Evolutionary conservation across 1,140 invertebrate species (phyloP), one percentile per base, ranked within the genome.

Genomic region (Calycopis cecrops): DNA sequence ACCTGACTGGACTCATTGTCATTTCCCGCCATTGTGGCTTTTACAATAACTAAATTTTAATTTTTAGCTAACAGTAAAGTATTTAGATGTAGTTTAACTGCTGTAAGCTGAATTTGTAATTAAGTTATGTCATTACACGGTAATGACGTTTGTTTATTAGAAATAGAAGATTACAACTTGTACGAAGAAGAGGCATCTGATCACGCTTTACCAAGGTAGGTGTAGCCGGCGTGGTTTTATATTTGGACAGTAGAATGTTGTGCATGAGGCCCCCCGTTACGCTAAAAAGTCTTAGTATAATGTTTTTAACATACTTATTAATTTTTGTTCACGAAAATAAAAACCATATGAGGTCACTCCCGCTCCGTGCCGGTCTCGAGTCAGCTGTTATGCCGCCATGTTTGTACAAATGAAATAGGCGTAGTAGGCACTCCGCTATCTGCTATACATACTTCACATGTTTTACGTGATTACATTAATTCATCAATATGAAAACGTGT

Each of bases 341-440:
- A 52, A 62, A 57, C 69, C 69, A 75, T 75, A 73, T 72, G 70
- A 76, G 68, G 66, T 72, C 62, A 63, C 72, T 78, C 74, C 75
- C 79, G 73, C 74, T 73, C 72, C 71, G 77, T 85, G 76, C 85
- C 79, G 81, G 83, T 79, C 71, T 74, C 73, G 82, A 85, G 87
- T 88, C 87, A 89, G 88, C 88, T 89, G 87, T 88, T 88, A 75
- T 72, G 73, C 79, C 84, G 87, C 87, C 87, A 88, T 88, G 83
- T 88, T 88, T 85, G 79, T 74, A 73, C 67, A 73, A 77, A 79
- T 78, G 69, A 72, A 84, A 86, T 84, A 87, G 84, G 79, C 80
- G 84, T 84, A 87, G 79, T 85, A 85, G 69, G 71, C 79, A 71
- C 77, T 68, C 64, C 55, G 14, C 14, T 16, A 16, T 55, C 57